Evolutionary conservation across 2,113 vertebrate genomes (phyloP).

Genomic region (Oncorhynchus keta): DNA sequence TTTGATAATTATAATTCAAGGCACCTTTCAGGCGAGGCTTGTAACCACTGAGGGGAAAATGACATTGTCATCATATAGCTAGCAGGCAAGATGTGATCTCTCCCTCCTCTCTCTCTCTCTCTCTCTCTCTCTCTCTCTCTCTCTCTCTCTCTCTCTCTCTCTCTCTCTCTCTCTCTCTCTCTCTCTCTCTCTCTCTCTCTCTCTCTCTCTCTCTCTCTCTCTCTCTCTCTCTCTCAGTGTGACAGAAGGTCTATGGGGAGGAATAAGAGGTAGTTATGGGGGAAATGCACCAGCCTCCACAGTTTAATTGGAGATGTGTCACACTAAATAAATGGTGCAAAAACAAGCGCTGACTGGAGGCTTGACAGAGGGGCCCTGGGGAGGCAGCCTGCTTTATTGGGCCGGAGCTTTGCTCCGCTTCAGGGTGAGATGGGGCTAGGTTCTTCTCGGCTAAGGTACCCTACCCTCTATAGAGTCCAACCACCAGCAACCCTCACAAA

Average conservation of each 20-base stretch:
- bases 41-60: constrained; percentile 67
- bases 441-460: constrained; percentile 47
- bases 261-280: constrained; percentile 80
- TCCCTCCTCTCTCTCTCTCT: constrained; percentile 28
- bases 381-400: constrained; percentile 77
- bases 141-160: constrained; percentile 58
- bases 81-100: constrained; percentile 68
- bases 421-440: constrained; percentile 69
- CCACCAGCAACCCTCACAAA: constrained; percentile 45
- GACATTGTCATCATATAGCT: constrained; percentile 78
- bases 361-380: constrained; percentile 75
- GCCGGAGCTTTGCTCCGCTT: constrained; percentile 72
- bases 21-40: constrained; percentile 64
- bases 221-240: constrained; percentile 61
- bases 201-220: constrained; percentile 53
- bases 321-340: constrained; percentile 83
- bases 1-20: constrained; percentile 78
- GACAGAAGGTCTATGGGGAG: constrained; percentile 78
- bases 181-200: constrained; percentile 44
- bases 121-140: constrained; percentile 53
- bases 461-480: constrained; percentile 14
- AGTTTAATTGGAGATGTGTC: constrained; percentile 84
- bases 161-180: too few species aligned
- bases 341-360: constrained; percentile 77
- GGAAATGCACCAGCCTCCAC: constrained; percentile 78